These are phyloP conservation scores for Leptobrachium leishanense DNA, from an alignment of 2,113 vertebrate species.

Conservation along the genomic window DNA sequence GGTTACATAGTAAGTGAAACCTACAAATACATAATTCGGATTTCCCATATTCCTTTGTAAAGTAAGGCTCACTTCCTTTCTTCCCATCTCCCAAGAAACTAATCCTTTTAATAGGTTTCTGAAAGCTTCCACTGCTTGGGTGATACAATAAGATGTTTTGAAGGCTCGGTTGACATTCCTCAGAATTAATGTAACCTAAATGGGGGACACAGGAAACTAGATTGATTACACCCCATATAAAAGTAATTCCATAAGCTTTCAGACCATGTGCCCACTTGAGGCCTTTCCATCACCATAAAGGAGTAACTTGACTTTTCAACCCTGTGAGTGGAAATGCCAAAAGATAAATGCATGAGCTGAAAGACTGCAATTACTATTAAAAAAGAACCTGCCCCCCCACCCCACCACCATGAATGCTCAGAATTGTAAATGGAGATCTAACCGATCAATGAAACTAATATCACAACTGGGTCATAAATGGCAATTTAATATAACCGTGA, in stretches of 20 bases:
- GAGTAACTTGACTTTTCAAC: constrained; percentile 6
- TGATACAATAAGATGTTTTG: not conserved
- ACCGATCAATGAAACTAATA: not conserved
- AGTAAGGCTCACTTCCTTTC: too few species aligned
- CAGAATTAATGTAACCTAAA: not conserved
- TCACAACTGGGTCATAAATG: not conserved
- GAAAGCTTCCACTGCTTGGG: not conserved
- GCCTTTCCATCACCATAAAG: not conserved
- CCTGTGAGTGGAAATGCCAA: not conserved
- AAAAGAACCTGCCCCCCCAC: not conserved
- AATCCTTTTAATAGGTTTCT: too few species aligned
- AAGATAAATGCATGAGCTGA: constrained; percentile 21
- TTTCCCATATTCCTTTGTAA: too few species aligned
- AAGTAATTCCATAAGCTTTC: not conserved
- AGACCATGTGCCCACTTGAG: constrained; percentile 1
- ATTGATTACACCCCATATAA: not conserved
- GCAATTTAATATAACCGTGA: too few species aligned
- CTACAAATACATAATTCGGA: too few species aligned
- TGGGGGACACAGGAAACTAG: not conserved
- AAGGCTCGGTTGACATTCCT: not conserved
- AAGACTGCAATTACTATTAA: constrained; percentile 24
- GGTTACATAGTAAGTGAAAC: too few species aligned
- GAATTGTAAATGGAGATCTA: constrained; percentile 12
- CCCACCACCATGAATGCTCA: too few species aligned
- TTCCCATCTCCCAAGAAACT: too few species aligned